A percentile compares a stretch with the other conserved stretches of the same genome.
These are phyloP conservation scores for Charadrius vociferus DNA, from an alignment of 2,113 vertebrate species.

Conservation along the genomic window DNA sequence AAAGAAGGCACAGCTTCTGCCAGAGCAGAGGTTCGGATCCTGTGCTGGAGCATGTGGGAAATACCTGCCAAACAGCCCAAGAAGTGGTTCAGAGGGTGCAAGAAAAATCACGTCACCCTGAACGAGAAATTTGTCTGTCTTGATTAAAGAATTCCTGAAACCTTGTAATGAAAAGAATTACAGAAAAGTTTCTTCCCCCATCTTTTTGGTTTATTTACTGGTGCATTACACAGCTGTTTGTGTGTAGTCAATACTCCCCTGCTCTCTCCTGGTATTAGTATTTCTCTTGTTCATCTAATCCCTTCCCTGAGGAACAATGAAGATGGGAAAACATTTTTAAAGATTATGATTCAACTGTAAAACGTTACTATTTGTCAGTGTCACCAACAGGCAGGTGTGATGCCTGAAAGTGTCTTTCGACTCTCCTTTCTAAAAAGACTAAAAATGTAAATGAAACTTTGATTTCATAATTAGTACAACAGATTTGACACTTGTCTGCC, in stretches of 20 bases:
- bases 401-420: conserved; percentile 39
- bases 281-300: neutral
- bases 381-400: conserved; percentile 39
- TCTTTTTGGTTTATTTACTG: neutral
- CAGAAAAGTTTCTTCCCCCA: neutral
- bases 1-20: neutral
- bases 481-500: conserved; percentile 46
- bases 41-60: neutral
- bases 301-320: conserved; percentile 42
- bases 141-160: neutral
- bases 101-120: neutral
- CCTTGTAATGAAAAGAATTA: neutral
- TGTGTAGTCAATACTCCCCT: neutral
- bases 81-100: neutral
- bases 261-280: neutral
- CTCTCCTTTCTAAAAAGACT: conserved; percentile 6
- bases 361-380: conserved; percentile 39
- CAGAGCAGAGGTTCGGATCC: rapidly evolving
- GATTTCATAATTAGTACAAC: conserved; percentile 47
- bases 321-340: conserved; percentile 51
- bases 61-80: neutral
- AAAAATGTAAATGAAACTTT: conserved; percentile 45
- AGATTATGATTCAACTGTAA: conserved; percentile 42
- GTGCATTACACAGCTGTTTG: neutral
- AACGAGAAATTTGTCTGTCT: neutral